Conservation (phyloP, 2,888 invertebrate species). For the Eupithecia subumbrata region DNA sequence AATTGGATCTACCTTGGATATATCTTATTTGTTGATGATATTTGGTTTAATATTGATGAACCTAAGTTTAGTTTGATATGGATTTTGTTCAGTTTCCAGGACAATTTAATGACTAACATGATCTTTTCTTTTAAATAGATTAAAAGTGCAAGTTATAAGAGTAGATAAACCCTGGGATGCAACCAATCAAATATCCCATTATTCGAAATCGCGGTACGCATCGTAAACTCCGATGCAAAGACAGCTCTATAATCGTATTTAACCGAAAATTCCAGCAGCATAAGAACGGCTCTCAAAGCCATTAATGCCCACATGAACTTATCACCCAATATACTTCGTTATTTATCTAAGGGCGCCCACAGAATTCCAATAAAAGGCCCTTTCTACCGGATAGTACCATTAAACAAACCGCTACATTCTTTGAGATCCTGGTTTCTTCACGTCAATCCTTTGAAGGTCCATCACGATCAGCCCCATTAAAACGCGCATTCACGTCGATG, state of each 20-base stretch:
- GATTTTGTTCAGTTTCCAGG: neutral
- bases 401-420: slow-evolving; percentile 49
- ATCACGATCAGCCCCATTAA: slow-evolving; percentile 42
- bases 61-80: no score
- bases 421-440: slow-evolving; percentile 42
- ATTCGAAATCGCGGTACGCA: neutral
- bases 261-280: slow-evolving; percentile 8
- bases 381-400: slow-evolving; percentile 26
- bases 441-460: slow-evolving; percentile 53
- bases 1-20: neutral
- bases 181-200: neutral
- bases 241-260: slow-evolving; percentile 9
- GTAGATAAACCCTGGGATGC: neutral
- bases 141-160: neutral
- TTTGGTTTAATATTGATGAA: neutral
- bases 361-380: slow-evolving; percentile 35
- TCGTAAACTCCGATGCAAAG: neutral
- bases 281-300: slow-evolving; percentile 26
- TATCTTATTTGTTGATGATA: neutral
- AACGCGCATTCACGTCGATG: slow-evolving; percentile 10
- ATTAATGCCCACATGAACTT: slow-evolving; percentile 31
- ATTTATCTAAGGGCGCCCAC: slow-evolving; percentile 32
- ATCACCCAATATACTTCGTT: slow-evolving; percentile 34
- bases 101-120: neutral
- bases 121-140: no score